Conservation (phyloP, 2,113 vertebrate species). For the Lophius piscatorius region DNA sequence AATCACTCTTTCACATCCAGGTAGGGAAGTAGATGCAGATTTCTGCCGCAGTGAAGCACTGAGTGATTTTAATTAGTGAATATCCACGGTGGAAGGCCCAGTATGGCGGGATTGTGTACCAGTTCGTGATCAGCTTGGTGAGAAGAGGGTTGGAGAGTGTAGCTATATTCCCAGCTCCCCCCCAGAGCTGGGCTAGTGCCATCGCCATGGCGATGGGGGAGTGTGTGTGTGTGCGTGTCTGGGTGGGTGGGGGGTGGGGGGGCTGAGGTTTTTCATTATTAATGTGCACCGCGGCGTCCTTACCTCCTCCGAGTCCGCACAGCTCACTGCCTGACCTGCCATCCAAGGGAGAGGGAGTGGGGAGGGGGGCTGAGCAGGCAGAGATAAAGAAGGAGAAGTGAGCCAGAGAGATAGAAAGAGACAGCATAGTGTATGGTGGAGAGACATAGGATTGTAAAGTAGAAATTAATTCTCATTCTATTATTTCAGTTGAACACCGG, state of each 20-base stretch:
- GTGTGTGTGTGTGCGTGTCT: conserved; percentile 32
- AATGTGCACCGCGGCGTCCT: conserved; percentile 85
- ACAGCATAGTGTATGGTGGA: conserved; percentile 34
- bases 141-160: conserved; percentile 62
- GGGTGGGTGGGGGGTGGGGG: conserved; percentile 19
- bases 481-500: conserved; percentile 20
- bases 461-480: conserved; percentile 19
- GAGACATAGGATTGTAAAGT: conserved; percentile 23
- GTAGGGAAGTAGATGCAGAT: conserved; percentile 71
- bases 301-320: conserved; percentile 83
- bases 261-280: conserved; percentile 86
- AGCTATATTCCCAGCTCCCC: conserved; percentile 69
- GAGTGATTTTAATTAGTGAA: conserved; percentile 79
- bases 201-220: conserved; percentile 82
- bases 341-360: conserved; percentile 71
- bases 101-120: conserved; percentile 72
- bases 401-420: conserved; percentile 62
- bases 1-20: conserved; percentile 54
- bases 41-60: conserved; percentile 58
- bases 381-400: conserved; percentile 74
- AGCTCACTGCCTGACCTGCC: conserved; percentile 83
- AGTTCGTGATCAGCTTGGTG: conserved; percentile 77
- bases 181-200: conserved; percentile 82
- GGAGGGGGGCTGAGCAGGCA: conserved; percentile 44
- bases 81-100: conserved; percentile 71